These are phyloP conservation scores for Agonopterix alstromeriana DNA, from an alignment of 2,888 invertebrate species.

Conservation along the genomic window DNA sequence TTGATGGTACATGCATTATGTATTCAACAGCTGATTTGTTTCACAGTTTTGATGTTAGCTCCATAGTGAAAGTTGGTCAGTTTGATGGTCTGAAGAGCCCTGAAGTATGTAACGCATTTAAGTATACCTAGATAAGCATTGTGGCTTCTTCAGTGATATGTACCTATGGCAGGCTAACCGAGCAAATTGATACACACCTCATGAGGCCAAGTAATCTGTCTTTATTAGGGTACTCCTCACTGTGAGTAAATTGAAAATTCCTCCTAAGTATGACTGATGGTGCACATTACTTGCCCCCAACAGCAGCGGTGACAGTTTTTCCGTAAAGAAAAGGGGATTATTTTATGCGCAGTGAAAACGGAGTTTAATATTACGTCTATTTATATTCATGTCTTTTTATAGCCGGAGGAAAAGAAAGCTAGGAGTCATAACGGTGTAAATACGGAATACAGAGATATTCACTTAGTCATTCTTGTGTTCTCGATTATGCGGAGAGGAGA, in stretches of 20 bases:
- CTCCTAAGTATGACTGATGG: slow-evolving; percentile 74
- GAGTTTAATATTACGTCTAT: slow-evolving; percentile 69
- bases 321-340: slow-evolving; percentile 68
- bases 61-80: too few species aligned
- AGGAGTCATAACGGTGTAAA: slow-evolving; percentile 54
- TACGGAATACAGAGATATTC: slow-evolving; percentile 57
- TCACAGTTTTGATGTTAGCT: too few species aligned
- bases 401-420: slow-evolving; percentile 39
- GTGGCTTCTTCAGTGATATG: too few species aligned
- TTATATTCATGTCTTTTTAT: slow-evolving; percentile 68
- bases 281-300: slow-evolving; percentile 62
- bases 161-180: not conserved
- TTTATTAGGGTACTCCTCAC: slow-evolving; percentile 61
- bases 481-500: slow-evolving; percentile 20
- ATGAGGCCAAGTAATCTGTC: slow-evolving; percentile 54
- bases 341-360: slow-evolving; percentile 49
- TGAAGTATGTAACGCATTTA: too few species aligned
- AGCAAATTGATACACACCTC: slow-evolving; percentile 43
- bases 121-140: not conserved
- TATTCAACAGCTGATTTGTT: too few species aligned
- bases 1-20: too few species aligned
- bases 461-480: slow-evolving; percentile 51
- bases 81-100: too few species aligned
- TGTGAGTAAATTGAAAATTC: slow-evolving; percentile 70
- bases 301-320: slow-evolving; percentile 56